Conservation (phyloP, 2,888 invertebrate species). For the Eupelmus urozonus region DNA sequence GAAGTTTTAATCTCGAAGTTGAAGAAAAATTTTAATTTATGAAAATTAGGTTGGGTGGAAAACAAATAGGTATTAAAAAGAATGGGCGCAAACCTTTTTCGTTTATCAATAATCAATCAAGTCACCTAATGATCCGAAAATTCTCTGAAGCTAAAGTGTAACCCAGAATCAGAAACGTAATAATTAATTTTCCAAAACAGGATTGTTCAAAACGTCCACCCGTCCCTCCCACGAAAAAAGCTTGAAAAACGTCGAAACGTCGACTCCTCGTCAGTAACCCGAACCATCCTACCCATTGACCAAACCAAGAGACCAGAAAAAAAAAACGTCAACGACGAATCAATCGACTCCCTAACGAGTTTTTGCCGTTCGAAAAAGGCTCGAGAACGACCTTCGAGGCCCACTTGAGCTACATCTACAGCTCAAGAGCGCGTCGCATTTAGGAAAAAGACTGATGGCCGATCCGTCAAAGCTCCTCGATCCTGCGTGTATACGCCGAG, state of each 20-base stretch:
- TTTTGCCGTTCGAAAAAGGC: constrained; percentile 52
- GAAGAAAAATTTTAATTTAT: no score
- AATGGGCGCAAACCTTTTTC: no score
- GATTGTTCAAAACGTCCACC: no score
- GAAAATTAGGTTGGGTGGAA: no score
- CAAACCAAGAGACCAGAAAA: constrained; percentile 58
- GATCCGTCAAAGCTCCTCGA: constrained; percentile 9
- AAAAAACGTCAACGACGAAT: constrained; percentile 64
- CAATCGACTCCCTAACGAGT: constrained; percentile 65
- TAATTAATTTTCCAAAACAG: no score
- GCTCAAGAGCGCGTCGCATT: neutral
- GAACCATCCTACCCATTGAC: constrained; percentile 61
- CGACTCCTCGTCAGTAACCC: constrained; percentile 23
- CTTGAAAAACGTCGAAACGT: neutral
- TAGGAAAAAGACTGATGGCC: constrained; percentile 29
- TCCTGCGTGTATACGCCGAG: neutral
- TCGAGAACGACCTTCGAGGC: constrained; percentile 36
- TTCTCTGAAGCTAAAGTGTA: no score
- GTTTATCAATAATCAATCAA: no score
- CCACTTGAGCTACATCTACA: neutral
- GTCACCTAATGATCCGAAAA: no score
- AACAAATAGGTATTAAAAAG: no score
- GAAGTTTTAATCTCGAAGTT: no score
- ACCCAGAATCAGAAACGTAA: no score
- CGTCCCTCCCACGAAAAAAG: neutral